Evolutionary conservation across 2,888 invertebrate species (phyloP), one percentile per base, ranked within the genome.

Genomic region (Brachyptera putata): DNA sequence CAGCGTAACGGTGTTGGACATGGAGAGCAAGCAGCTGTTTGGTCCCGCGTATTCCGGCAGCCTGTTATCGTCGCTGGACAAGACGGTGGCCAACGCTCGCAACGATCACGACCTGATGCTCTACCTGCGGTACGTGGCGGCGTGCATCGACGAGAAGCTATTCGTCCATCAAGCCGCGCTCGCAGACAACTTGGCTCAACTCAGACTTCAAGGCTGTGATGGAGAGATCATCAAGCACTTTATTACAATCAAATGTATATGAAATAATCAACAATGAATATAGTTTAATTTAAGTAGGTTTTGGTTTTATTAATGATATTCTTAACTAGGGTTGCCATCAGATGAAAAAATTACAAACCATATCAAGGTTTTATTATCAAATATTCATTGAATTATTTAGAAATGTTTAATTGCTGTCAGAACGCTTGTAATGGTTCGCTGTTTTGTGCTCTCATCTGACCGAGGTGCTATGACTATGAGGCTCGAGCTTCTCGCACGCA

Each of bases 11-110:
- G 67, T 68, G 4, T 60, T 69, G 50, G 68, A 68, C 57, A 64
- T 68, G 1, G 61, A 61, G 39, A 67, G 63, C 11, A 66, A 66
- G 21, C 66, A 67, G 56, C 60, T 69, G 16, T 68, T 67, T 30
- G 69, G 69, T 7, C 68, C 68, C 26, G 68, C 68, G 1, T 69
- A 69, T 57, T 64, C 64, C 30, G 69, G 69, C 3, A 60, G 59
- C 3, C 57, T 68, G 13, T 55, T 69, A 16, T 30, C 46, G 1
- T 18, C 56, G 2, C 11, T 67, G n/a, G 60, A 56, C 5, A 43
- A 50, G 25, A 56, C 55, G 9, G 39, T 59, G n/a, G 37, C 57
- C 13, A 24, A 56, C 26, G 56, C 63, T 22, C 36, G 56, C n/a
- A 61, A 61, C 48, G 69, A 69, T 60, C 64, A 67, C 3, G 66